Evolutionary conservation across 2,113 vertebrate species (phyloP).

Genomic region (Python bivittatus): DNA sequence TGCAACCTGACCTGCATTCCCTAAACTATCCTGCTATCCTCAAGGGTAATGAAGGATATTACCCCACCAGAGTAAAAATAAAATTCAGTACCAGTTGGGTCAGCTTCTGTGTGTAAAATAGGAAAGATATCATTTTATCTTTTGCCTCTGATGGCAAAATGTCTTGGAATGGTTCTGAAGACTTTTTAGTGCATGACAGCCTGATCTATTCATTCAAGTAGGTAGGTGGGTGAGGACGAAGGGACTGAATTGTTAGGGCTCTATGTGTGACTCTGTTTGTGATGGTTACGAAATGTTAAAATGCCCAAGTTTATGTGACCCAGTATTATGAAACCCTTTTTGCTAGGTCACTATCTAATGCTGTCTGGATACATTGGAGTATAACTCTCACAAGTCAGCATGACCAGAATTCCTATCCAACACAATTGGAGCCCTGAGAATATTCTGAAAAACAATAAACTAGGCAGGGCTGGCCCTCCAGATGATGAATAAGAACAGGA

Average conservation of each 20-base stretch:
- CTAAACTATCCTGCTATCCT: neutral
- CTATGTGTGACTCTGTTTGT: neutral
- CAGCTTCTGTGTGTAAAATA: neutral
- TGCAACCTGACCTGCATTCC: neutral
- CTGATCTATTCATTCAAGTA: neutral
- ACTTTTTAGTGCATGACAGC: neutral
- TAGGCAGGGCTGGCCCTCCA: no score
- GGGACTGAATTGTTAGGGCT: neutral
- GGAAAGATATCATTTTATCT: neutral
- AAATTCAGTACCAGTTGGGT: neutral
- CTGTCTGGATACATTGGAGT: neutral
- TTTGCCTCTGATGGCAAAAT: neutral
- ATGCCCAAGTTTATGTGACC: neutral
- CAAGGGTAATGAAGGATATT: neutral
- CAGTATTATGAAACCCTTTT: neutral
- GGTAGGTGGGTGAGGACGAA: neutral
- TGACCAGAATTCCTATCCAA: no score
- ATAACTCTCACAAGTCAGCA: no score
- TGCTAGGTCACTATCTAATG: neutral
- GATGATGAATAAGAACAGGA: no score
- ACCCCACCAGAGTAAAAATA: neutral
- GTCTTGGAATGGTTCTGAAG: neutral
- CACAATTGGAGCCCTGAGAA: no score
- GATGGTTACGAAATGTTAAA: neutral
- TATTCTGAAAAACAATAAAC: no score